Conservation (phyloP, 2,888 invertebrate species). For the Hypomecis atomaria region DNA sequence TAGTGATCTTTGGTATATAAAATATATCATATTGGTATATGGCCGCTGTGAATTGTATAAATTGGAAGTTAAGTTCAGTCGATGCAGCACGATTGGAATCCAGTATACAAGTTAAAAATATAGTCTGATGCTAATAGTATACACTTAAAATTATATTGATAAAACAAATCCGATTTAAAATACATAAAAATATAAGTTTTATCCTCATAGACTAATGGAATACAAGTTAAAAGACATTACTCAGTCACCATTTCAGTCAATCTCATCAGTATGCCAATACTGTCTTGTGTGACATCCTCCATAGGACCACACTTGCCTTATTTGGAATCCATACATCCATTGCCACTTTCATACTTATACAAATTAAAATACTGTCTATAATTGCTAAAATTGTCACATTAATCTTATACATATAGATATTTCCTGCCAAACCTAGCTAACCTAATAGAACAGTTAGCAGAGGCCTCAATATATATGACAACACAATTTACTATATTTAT, state of each 20-base stretch:
- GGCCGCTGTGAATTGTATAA: conserved; percentile 66
- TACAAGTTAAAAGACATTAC: conserved; percentile 35
- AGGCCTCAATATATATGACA: conserved; percentile 3
- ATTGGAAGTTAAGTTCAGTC: conserved; percentile 70
- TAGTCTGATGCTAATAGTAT: conserved; percentile 47
- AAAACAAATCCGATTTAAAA: conserved; percentile 16
- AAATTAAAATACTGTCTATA: conserved; percentile 41
- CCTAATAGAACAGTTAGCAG: conserved; percentile 10
- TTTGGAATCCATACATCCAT: conserved; percentile 33
- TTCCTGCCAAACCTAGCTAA: conserved; percentile 21
- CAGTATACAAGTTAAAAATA: conserved; percentile 49
- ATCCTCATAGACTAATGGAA: conserved; percentile 34
- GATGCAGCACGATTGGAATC: conserved; percentile 55
- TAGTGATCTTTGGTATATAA: conserved; percentile 79
- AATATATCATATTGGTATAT: conserved; percentile 74
- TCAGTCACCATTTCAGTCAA: conserved; percentile 29
- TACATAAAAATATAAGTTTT: conserved; percentile 15
- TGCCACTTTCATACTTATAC: conserved; percentile 33
- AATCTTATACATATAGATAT: conserved; percentile 13
- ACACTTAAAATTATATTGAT: conserved; percentile 47
- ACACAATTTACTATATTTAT: conserved; percentile 29
- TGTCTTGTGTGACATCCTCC: conserved; percentile 25
- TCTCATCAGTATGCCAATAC: conserved; percentile 38
- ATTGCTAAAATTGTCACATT: conserved; percentile 26
- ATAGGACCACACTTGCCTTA: conserved; percentile 30